Base-by-base conservation (phyloP, 64 coral and sea anemone genomes). In the Pachyseris speciosa region DNA sequence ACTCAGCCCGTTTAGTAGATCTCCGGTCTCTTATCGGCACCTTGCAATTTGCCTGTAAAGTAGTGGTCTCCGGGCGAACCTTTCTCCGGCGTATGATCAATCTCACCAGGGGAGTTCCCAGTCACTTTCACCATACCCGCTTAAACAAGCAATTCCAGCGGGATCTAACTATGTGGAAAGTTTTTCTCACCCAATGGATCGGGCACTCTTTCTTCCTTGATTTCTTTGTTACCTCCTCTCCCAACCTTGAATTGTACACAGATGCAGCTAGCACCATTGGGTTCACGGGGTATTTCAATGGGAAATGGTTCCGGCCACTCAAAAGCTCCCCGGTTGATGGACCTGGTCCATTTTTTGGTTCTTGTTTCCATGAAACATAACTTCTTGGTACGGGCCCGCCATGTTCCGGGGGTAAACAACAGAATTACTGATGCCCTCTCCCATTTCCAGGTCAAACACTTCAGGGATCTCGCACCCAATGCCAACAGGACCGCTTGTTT, bases 371-470 rank as follows among this genome's bases (percentile, higher is more conserved):
- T 88, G 45, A 32, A 72, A 20, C 67, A 74, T 48, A 59, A 74
- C 30, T 28, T 88, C 24, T 36, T 48, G 9, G 47, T 88, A 34
- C 16, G 85, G 66, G 44, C 67, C 15, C 38, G 27, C 36, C 70
- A 73, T 37, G 47, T 88, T 32, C 69, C 68, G 5, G 68, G 68
- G 1, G 22, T 49, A 4, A 0, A 1, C 24, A 75, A 88, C 42
- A 42, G 41, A 30, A 52, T 88, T 31, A 13, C 85, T 47, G 85
- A 87, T n/a, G 39, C 85, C 30, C 85, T 87, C 45, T 88, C 85
- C 20, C 64, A 69, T 19, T 88, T 88, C 33, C 85, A 88, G 69
- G n/a, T 55, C 15, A 5, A 49, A 32, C 12, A 69, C 25, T 88
- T 88, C 25, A 0, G 68, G 29, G 22, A 45, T 2, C 26, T 73